Evolutionary conservation across 2,797 vertebrate species (phyloP).

Genomic region (Nannoperca obscura): DNA sequence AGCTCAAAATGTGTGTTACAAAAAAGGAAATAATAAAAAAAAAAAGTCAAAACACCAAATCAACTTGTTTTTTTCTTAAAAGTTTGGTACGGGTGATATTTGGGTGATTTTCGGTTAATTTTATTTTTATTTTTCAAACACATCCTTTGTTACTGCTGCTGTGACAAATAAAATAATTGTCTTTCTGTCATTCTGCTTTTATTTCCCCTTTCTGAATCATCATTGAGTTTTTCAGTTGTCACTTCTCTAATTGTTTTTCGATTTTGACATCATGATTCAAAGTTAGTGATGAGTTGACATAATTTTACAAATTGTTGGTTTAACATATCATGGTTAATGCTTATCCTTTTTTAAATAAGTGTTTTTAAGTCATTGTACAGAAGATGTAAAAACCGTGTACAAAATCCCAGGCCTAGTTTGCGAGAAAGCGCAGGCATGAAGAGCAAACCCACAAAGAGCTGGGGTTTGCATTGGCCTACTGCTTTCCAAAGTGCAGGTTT

Average conservation of each 20-base stretch:
- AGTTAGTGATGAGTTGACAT: background rate
- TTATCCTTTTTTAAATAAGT: background rate
- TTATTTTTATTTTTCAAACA: slow-evolving; percentile 79
- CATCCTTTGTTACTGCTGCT: slow-evolving; percentile 85
- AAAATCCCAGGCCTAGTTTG: slow-evolving; percentile 38
- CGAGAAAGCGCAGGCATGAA: slow-evolving; percentile 16
- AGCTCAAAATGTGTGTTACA: slow-evolving; percentile 54
- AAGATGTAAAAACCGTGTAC: background rate
- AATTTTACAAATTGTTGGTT: background rate
- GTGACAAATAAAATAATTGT: slow-evolving; percentile 83
- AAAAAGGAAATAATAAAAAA: slow-evolving; percentile 53
- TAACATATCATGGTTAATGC: no score
- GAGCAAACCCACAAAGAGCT: slow-evolving; percentile 57
- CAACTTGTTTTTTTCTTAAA: slow-evolving; percentile 63
- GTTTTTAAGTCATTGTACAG: background rate
- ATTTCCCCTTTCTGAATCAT: background rate
- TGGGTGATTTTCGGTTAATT: slow-evolving; percentile 63
- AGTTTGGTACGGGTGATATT: slow-evolving; percentile 66
- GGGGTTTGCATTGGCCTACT: slow-evolving; percentile 58
- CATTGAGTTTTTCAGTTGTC: background rate
- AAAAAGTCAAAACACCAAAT: slow-evolving; percentile 54
- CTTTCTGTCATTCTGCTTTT: slow-evolving; percentile 73
- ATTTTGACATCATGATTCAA: background rate
- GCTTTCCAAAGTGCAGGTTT: slow-evolving; percentile 46
- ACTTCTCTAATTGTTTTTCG: background rate